Percentiles rank a stretch among this genome's conserved stretches.
Conservation (phyloP, 2,888 invertebrate species). For the Trilocha varians region DNA sequence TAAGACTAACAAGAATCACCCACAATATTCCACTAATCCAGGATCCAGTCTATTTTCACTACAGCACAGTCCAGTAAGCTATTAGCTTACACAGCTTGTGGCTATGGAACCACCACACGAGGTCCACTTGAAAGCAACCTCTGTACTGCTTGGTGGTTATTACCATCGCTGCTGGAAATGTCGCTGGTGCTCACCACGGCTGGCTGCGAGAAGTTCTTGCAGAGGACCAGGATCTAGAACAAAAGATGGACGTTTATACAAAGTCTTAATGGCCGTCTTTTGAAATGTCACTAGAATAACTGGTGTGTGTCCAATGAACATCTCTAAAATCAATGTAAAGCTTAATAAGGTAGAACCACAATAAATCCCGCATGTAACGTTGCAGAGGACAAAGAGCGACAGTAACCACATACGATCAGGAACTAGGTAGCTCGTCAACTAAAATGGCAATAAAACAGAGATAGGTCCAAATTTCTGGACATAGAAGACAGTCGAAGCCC, state of each 20-base stretch:
- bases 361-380: no score
- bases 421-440: no score
- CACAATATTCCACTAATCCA: not conserved
- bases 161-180: constrained; percentile 64
- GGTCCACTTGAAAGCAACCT: constrained; percentile 50
- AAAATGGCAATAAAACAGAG: no score
- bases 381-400: no score
- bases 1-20: not conserved
- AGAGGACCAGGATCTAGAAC: constrained; percentile 51
- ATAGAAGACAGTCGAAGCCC: no score
- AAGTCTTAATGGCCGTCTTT: no score
- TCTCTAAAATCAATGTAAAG: no score
- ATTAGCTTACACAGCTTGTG: constrained; percentile 45
- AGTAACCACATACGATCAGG: no score
- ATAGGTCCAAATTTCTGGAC: no score
- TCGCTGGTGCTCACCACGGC: constrained; percentile 60
- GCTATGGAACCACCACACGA: constrained; percentile 56
- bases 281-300: no score
- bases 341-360: no score
- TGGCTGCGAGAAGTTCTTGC: constrained; percentile 66
- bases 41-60: not conserved
- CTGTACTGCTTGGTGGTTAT: constrained; percentile 62
- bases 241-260: not conserved
- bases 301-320: no score
- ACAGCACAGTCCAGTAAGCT: constrained; percentile 19